Conservation (phyloP, 2,888 invertebrate genomes). For the Gordius sp. region DNA sequence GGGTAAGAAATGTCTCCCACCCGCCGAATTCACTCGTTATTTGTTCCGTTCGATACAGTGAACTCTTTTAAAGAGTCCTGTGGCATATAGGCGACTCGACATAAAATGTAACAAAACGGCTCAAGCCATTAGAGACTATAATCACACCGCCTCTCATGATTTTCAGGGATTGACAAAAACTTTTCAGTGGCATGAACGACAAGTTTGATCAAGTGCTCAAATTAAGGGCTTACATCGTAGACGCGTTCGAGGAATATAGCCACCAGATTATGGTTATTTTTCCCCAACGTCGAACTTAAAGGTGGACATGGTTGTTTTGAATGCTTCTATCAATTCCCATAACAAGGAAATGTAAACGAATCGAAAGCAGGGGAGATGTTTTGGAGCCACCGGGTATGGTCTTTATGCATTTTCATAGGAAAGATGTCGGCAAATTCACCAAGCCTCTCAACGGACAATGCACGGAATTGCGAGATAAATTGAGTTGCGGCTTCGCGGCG, state of each 20-base stretch:
- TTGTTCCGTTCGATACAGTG: too few species aligned
- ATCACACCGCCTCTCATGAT: constrained; percentile 65
- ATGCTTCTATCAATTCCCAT: constrained; percentile 69
- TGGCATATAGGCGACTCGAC: too few species aligned
- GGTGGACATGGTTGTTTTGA: constrained; percentile 94
- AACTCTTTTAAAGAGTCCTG: too few species aligned
- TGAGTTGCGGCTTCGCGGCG: too few species aligned
- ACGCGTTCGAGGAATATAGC: constrained; percentile 58
- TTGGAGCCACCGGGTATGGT: constrained; percentile 85
- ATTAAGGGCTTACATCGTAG: constrained; percentile 94
- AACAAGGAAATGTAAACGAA: constrained; percentile 98
- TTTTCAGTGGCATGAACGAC: constrained; percentile 97
- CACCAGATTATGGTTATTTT: constrained; percentile 75
- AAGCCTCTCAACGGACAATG: constrained; percentile 36
- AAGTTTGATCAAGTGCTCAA: constrained; percentile 94
- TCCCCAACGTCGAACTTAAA: constrained; percentile 73
- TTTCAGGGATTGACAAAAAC: constrained; percentile 97
- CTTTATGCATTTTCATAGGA: constrained; percentile 76
- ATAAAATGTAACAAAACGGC: constrained; percentile 96
- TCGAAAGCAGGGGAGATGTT: constrained; percentile 65
- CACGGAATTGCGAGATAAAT: not conserved
- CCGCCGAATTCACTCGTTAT: too few species aligned
- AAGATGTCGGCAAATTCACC: constrained; percentile 69
- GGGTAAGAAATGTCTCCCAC: too few species aligned
- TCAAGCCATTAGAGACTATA: constrained; percentile 86